phyloP scores from a whole-genome alignment of 2,113 vertebrate genomes.

The Choloepus hoffmanni region DNA sequence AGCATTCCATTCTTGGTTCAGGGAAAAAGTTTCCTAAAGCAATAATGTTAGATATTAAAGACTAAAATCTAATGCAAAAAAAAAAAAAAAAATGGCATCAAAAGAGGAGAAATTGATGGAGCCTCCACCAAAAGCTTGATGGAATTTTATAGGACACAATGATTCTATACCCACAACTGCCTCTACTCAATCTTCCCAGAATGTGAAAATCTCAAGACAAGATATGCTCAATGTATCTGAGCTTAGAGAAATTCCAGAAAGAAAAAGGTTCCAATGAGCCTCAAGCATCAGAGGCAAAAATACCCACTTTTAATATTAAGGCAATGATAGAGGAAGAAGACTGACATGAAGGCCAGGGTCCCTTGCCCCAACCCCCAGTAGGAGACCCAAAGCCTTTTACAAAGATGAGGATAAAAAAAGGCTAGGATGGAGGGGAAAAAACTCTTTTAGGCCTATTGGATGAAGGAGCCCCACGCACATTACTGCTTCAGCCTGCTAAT shows the following conservation, averaged over 20 bases:
- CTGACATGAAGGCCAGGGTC: not conserved
- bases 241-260: not conserved
- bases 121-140: not conserved
- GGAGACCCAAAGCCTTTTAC: not conserved
- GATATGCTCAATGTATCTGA: not conserved
- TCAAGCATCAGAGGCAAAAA: not conserved
- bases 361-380: not conserved
- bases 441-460: not conserved
- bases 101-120: not conserved
- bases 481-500: not conserved
- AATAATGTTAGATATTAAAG: too few species aligned
- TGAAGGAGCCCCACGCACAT: not conserved
- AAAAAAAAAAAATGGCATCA: not conserved
- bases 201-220: not conserved
- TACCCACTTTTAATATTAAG: not conserved
- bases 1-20: too few species aligned
- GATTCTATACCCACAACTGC: not conserved
- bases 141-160: not conserved
- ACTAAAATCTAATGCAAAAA: too few species aligned
- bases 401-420: not conserved
- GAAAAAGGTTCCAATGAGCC: not conserved
- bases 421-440: not conserved
- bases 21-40: too few species aligned
- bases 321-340: too few species aligned
- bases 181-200: not conserved